Evolutionary conservation across 2,113 vertebrate genomes (phyloP), one percentile per base, ranked within the genome.

Genomic region (Anser brachyrhynchus): DNA sequence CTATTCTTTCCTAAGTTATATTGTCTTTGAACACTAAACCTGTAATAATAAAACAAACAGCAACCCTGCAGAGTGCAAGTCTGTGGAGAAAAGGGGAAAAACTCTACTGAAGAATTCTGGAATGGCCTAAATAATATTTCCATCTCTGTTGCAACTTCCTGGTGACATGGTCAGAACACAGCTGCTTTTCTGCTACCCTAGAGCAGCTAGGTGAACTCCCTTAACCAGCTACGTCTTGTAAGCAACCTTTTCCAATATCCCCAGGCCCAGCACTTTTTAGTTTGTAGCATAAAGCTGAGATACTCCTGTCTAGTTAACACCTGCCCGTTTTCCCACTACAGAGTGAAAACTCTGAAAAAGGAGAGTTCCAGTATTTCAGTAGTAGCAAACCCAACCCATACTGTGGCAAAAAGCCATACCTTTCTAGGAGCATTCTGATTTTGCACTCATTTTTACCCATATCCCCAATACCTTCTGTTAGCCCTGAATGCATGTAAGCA

Each of bases 11-110:
- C 46, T 62, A 81, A 51, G 13, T 55, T 74, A 25, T 14, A 16
- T 77, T 84, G 20, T 61, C 80, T 89, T 78, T 82, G 58, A 91
- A 61, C 43, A 62, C 75, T 82, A 77, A 74, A 84, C 43, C 14
- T 78, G 37, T 41, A 70, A 78, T 44, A 76, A 83, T 74, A 84
- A 90, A 82, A 79, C 18, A 65, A 76, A 65, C 2, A 35, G 62
- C 71, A 79, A 81, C 62, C 49, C 67, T 92, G 44, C 54, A 73
- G 37, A 90, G 44, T 61, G 37, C 75, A 58, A 28, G 43, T 67
- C 31, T 74, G 59, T 62, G 35, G 39, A 51, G n/a, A 77, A 77
- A 55, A 91, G 17, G 31, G 35, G n/a, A n/a, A 69, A 49, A 86
- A 19, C 23, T 46, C 28, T 71, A 7, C 4, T 55, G 77, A 92